Evolutionary conservation across 1,140 invertebrate genomes (phyloP).

Genomic region (Penaeus vannamei): DNA sequence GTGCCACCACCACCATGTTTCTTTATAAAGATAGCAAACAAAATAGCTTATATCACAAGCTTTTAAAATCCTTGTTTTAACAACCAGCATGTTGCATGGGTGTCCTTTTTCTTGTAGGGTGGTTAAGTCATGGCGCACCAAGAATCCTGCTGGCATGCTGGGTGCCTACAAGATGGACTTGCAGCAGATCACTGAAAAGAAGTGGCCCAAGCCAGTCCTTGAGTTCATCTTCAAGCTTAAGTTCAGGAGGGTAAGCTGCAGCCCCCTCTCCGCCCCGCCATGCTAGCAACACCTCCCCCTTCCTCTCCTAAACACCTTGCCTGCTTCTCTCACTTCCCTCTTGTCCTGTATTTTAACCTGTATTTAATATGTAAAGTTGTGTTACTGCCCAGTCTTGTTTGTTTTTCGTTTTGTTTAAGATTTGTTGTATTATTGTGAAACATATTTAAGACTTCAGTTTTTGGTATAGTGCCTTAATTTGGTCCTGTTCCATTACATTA

Average conservation of each 20-base stretch:
- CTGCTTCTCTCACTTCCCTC: conserved; percentile 21
- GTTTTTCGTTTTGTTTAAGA: not conserved
- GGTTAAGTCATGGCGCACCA: conserved; percentile 88
- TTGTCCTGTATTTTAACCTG: conserved; percentile 33
- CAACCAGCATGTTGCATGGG: conserved; percentile 64
- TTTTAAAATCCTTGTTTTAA: conserved; percentile 18
- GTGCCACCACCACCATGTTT: no score
- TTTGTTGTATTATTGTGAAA: no score
- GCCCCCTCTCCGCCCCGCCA: not conserved
- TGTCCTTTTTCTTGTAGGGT: conserved; percentile 74
- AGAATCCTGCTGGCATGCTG: conserved; percentile 84
- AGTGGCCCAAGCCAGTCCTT: conserved; percentile 88
- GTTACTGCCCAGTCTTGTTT: conserved; percentile 59
- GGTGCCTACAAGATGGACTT: conserved; percentile 90
- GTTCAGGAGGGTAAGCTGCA: conserved; percentile 81
- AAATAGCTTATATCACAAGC: no score
- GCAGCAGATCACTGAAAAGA: conserved; percentile 87
- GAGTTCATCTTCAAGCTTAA: conserved; percentile 92
- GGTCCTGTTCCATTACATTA: not conserved
- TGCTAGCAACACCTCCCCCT: conserved; percentile 1
- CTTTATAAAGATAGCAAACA: no score
- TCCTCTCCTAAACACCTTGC: conserved; percentile 4
- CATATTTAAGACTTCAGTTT: conserved; percentile 10
- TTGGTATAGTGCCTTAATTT: not conserved
- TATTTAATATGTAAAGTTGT: conserved; percentile 5